Base-by-base conservation (phyloP, 2,113 vertebrate species). In the Phasianus colchicus region DNA sequence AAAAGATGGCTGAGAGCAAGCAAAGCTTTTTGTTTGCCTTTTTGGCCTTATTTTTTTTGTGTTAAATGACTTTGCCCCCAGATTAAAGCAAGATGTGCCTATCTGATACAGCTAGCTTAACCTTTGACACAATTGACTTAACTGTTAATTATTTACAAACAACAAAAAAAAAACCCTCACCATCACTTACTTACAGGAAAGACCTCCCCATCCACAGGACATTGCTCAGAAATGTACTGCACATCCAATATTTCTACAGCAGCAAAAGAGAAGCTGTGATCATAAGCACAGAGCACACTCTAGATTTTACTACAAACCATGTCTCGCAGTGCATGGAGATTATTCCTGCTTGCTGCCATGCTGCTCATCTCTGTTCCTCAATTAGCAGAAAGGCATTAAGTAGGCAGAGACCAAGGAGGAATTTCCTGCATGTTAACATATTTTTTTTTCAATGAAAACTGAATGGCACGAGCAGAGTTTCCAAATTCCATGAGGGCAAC, bases 131-230 rank as follows among this genome's bases (percentile, higher is more conserved):
- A 5, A 96, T 88, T 54, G 96, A 97, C 92, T 86, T 84, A 42
- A 47, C 70, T 93, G 97, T 98, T 98, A 98, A 98, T 98, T 94
- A 97, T 97, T 98, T 83, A 55, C 54, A 74, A 66, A 55, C 69
- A 66, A 88, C n/a, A 24, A 27, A 1, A 1, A 4, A 32, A 67
- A n/a, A 5, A 4, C 8, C 16, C 11, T 8, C 57, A 34, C 36
- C 36, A 22, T 6, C 81, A 80, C 60, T 95, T 88, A 88, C 60
- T 95, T 90, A 89, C 79, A 77, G 90, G 78, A 83, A 93, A 86
- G n/a, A 57, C 4, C 45, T 65, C 54, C 77, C 32, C 55, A 20
- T 38, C 11, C 1, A 2, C 0, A 0, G 36, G 54, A 65, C 38
- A 72, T 75, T 67, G 34, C 50, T 4, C 13, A 20, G 48, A 71